Evolutionary conservation across 2,797 vertebrate genomes (phyloP).

Genomic region (Steatocranus sp.): DNA sequence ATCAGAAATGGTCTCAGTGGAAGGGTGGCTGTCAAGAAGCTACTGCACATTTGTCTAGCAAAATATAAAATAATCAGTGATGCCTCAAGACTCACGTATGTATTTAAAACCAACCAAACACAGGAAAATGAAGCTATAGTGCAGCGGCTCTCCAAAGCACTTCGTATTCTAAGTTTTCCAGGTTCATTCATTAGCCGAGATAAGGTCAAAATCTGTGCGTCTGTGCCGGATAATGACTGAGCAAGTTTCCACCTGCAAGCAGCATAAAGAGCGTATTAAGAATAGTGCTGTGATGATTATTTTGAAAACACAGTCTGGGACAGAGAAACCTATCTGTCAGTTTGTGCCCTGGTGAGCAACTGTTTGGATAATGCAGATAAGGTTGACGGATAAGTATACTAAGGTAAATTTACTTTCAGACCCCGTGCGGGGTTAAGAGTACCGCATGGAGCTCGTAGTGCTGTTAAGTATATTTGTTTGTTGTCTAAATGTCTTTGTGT

Average conservation of each 20-base stretch:
- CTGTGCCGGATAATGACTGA: conserved; percentile 19
- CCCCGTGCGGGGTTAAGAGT: not conserved
- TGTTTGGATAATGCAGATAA: not conserved
- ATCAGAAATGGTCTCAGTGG: not conserved
- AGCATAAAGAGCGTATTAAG: not conserved
- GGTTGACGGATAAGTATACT: not conserved
- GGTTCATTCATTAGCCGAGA: not conserved
- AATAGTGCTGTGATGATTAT: not conserved
- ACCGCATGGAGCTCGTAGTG: not conserved
- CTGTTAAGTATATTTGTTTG: not conserved
- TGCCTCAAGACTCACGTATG: not conserved
- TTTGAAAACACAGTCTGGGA: not conserved
- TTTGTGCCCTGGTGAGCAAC: not conserved
- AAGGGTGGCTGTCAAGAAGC: not conserved
- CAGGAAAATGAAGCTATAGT: not conserved
- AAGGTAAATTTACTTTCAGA: not conserved
- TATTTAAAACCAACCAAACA: not conserved
- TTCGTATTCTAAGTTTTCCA: not conserved
- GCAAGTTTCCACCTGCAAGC: not conserved
- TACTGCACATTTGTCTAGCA: not conserved
- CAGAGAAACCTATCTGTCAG: not conserved
- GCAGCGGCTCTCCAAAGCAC: not conserved
- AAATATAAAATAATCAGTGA: not conserved
- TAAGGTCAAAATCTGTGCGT: not conserved
- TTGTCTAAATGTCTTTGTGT: not conserved